These are phyloP conservation scores for Ciconia nigra DNA, from an alignment of 2,797 vertebrate genomes.

Conservation along the genomic window DNA sequence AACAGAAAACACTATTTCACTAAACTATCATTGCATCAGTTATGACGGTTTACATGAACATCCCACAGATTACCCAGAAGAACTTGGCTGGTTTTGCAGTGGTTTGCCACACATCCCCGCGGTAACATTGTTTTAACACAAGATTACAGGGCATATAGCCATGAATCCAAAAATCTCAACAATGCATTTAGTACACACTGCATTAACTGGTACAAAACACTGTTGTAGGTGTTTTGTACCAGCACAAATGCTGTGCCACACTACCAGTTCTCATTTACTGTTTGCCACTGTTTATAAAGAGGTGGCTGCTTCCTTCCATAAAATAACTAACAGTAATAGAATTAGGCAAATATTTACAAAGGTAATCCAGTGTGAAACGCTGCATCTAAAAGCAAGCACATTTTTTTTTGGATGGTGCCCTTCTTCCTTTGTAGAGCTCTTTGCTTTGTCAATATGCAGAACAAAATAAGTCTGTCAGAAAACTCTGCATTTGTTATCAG, in stretches of 20 bases:
- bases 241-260: background rate
- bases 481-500: slow-evolving; percentile 29
- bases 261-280: background rate
- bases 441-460: slow-evolving; percentile 18
- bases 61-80: background rate
- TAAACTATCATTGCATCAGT: background rate
- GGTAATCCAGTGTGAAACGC: background rate
- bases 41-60: background rate
- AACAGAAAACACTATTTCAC: background rate
- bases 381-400: background rate
- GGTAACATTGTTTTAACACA: background rate
- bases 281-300: background rate
- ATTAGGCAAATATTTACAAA: background rate
- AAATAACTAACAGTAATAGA: background rate
- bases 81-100: background rate
- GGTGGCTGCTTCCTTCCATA: background rate
- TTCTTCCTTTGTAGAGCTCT: background rate
- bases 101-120: background rate
- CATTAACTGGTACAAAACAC: background rate
- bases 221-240: background rate
- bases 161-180: background rate
- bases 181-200: background rate
- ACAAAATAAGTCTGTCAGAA: background rate
- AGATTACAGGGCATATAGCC: background rate
- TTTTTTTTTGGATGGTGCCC: background rate